Percentiles rank a stretch among this genome's conserved stretches.
phyloP scores from a whole-genome alignment of 2,113 vertebrate species.

The Loxodonta africana region DNA sequence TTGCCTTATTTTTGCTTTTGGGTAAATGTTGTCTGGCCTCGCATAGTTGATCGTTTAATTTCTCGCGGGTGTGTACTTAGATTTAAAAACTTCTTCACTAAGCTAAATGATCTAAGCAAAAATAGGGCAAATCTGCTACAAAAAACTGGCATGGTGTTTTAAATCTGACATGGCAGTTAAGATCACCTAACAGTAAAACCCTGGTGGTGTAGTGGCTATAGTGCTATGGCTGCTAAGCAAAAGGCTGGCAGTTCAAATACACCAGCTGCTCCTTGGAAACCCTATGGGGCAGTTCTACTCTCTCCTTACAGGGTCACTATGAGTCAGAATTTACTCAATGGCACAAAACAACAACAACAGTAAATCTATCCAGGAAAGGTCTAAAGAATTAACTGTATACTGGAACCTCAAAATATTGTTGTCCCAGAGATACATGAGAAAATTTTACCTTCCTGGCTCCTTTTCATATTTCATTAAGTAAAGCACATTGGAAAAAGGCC shows the following conservation, averaged over 20 bases:
- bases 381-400: slow-evolving; percentile 16
- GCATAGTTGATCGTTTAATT: not conserved
- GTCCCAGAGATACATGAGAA: not conserved
- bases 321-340: no score
- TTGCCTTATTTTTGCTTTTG: not conserved
- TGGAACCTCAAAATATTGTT: slow-evolving; percentile 39
- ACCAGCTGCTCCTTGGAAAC: no score
- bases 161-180: slow-evolving; percentile 37
- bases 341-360: not conserved
- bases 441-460: not conserved
- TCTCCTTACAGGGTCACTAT: no score
- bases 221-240: no score
- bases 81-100: slow-evolving; percentile 42
- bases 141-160: slow-evolving; percentile 52
- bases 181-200: not conserved
- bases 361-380: not conserved
- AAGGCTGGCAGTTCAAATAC: no score
- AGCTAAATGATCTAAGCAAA: slow-evolving; percentile 52
- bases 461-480: slow-evolving; percentile 53
- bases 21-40: not conserved
- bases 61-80: not conserved
- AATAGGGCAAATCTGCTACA: slow-evolving; percentile 43
- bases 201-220: no score
- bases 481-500: slow-evolving; percentile 33
- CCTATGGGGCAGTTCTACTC: no score